Percentiles rank a stretch among this genome's conserved stretches.
These are phyloP conservation scores for Eptesicus fuscus DNA, from an alignment of 2,113 vertebrate genomes.

Conservation along the genomic window DNA sequence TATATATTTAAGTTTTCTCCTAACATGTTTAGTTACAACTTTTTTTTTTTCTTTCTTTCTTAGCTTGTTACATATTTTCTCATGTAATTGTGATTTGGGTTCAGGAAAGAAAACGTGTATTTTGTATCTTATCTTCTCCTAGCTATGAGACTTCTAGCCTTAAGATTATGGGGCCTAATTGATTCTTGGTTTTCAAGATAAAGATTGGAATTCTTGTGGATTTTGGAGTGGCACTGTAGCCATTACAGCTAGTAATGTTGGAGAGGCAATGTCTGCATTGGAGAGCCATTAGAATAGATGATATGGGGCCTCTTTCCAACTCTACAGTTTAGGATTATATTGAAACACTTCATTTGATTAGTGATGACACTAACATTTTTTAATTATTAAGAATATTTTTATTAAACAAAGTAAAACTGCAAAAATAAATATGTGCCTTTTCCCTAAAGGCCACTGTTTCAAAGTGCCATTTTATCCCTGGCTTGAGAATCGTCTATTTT, in stretches of 20 bases:
- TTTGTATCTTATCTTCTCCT: neutral
- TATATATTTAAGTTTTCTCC: slow-evolving; percentile 6
- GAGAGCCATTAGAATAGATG: neutral
- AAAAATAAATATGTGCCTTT: neutral
- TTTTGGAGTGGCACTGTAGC: neutral
- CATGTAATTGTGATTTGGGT: neutral
- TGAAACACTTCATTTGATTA: neutral
- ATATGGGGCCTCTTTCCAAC: neutral
- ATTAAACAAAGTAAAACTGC: neutral
- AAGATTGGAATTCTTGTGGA: neutral
- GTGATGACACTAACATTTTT: neutral
- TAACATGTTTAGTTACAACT: neutral
- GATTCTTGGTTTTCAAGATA: neutral
- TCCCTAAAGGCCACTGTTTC: neutral
- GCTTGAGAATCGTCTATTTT: slow-evolving; percentile 71
- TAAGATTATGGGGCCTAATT: slow-evolving; percentile 1
- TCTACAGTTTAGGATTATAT: neutral
- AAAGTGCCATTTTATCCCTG: slow-evolving; percentile 69
- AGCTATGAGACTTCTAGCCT: neutral
- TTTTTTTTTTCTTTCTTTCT: neutral
- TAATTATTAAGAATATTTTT: neutral
- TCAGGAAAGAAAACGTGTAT: neutral
- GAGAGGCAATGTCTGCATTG: neutral
- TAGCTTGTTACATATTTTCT: neutral
- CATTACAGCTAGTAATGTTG: neutral